Base-by-base conservation (phyloP, 2,888 invertebrate genomes). In the Antitype chi region DNA sequence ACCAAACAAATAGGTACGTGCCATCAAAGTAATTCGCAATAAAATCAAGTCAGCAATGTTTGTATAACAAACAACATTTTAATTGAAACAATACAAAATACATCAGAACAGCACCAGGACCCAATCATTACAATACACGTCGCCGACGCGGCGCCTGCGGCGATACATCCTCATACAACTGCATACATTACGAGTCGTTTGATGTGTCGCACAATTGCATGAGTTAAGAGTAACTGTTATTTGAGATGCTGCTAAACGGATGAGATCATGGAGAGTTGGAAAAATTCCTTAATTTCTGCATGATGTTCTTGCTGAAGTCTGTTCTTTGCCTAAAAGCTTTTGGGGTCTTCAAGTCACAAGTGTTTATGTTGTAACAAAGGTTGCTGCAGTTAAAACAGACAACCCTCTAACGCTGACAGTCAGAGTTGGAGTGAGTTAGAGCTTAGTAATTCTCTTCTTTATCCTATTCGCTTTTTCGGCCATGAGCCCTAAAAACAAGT, bases 61-160 rank as follows among this genome's bases (percentile, higher is more conserved):
- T 38, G 15, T 28, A 49, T 23, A 59, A 55, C 17, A 64, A 64
- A 76, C 49, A 63, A 55, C 23, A 63, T 20, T 17, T 57, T 78
- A 77, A 70, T 82, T 74, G 59, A 70, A 77, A 85, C 83, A 78
- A 74, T 85, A 70, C 47, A 74, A 78, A 66, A 62, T 62, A 32
- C 68, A 82, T 77, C 43, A 82, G 28, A 1, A 28, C 70, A n/a
- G 25, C 9, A 23, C 28, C 59, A 76, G 49, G 49, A 28, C 25
- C 32, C 78, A 78, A 72, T 82, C 69, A 72, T 85, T 85, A 82
- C 23, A 70, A 74, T 83, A 73, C 28, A 47, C 60, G 70, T 67
- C 59, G 62, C 47, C 64, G 52, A 4, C 71, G 71, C 53, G 86
- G 74, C 86, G 83, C 77, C 85, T 32, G 75, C 57, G 71, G 23